A percentile compares a stretch with the other conserved stretches of the same genome.
These are phyloP conservation scores for Gulo gulo DNA, from an alignment of 2,113 vertebrate genomes.

Conservation along the genomic window DNA sequence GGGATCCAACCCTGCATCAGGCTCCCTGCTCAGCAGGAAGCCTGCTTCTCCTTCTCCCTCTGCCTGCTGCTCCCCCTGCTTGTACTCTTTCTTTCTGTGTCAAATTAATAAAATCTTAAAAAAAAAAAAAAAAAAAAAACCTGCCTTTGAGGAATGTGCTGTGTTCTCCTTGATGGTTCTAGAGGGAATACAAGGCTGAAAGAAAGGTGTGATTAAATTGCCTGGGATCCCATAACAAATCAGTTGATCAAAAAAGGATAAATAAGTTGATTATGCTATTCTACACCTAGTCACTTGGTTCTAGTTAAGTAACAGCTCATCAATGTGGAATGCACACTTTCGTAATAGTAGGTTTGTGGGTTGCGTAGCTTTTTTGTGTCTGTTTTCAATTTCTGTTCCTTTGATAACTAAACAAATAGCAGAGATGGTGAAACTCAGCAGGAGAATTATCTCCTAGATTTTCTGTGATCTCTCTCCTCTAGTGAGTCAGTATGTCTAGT, in stretches of 20 bases:
- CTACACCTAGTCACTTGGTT: slow-evolving; percentile 7
- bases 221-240: background rate
- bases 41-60: too few species aligned
- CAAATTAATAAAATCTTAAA: too few species aligned
- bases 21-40: too few species aligned
- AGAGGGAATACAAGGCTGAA: background rate
- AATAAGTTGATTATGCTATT: background rate
- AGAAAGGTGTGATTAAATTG: background rate
- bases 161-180: background rate
- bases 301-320: slow-evolving; percentile 16
- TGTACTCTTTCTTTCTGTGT: too few species aligned
- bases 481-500: slow-evolving; percentile 56
- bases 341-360: slow-evolving; percentile 52
- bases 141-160: background rate
- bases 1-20: too few species aligned
- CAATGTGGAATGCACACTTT: slow-evolving; percentile 44
- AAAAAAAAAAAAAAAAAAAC: background rate
- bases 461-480: slow-evolving; percentile 44
- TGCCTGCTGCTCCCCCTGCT: too few species aligned
- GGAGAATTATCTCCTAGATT: slow-evolving; percentile 50
- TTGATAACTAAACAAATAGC: slow-evolving; percentile 68
- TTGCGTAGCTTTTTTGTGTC: slow-evolving; percentile 31
- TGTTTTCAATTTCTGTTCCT: slow-evolving; percentile 74
- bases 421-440: slow-evolving; percentile 45
- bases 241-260: background rate